phyloP scores from a whole-genome alignment of 1,140 invertebrate species.

The Drosophila sturtevanti region DNA sequence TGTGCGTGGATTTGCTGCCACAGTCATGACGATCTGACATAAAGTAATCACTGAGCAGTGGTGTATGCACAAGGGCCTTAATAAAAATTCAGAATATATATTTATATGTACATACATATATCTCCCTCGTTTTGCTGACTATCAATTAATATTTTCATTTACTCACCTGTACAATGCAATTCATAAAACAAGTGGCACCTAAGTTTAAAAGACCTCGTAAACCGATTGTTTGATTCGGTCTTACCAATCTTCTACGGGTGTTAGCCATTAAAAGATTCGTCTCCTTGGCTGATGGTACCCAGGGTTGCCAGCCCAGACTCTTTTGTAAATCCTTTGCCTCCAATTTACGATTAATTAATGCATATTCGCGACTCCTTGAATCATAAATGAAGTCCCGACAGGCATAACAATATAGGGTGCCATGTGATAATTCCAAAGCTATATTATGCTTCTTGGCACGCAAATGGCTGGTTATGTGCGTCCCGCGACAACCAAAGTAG shows the following conservation, averaged over 20 bases:
- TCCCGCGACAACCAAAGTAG: constrained; percentile 93
- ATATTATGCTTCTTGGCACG: constrained; percentile 91
- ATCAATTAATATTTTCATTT: neutral
- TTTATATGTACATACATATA: too few species aligned
- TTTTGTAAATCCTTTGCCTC: constrained; percentile 87
- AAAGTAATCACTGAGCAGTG: constrained; percentile 97
- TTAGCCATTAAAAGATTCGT: constrained; percentile 87
- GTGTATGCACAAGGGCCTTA: constrained; percentile 95
- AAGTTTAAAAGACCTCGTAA: constrained; percentile 96
- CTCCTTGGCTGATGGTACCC: constrained; percentile 91
- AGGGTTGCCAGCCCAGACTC: constrained; percentile 88
- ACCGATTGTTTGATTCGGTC: constrained; percentile 93
- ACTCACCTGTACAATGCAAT: constrained; percentile 94
- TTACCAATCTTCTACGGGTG: constrained; percentile 90
- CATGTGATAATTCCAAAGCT: constrained; percentile 93
- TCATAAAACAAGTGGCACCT: constrained; percentile 99
- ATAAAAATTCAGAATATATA: constrained; percentile 15
- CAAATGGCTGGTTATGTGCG: constrained; percentile 94
- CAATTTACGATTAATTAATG: constrained; percentile 84
- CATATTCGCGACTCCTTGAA: constrained; percentile 86
- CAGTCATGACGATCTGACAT: constrained; percentile 95
- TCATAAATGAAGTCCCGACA: constrained; percentile 97
- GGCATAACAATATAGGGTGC: constrained; percentile 94
- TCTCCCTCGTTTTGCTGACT: too few species aligned
- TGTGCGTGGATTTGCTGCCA: constrained; percentile 85